Evolutionary conservation across 1,140 invertebrate genomes (phyloP), one percentile per base, ranked within the genome.

Genomic region (Oryzaephilus surinamensis): DNA sequence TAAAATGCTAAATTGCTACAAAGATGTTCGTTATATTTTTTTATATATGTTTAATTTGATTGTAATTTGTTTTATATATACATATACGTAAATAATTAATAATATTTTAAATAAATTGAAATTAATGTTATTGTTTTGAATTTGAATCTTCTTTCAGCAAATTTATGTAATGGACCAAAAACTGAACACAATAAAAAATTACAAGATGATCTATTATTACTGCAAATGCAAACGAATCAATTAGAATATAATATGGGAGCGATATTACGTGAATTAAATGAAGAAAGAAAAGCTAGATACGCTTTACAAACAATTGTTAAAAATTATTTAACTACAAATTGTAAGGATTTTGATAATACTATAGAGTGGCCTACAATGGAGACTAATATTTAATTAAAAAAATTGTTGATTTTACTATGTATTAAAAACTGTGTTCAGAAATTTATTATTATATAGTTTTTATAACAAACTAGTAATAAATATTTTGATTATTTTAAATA

Each of bases 251-350:
- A 57, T 33, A 44, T 61, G 37, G 41, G 43, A 3, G 40, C 46
- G 6, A 21, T 63, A 7, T 49, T 52, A 6, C 34, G 47, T 3
- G 54, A 61, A 38, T 37, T 63, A 30, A 52, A 43, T 8, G 59
- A 63, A 32, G 61, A 63, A 45, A 39, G 51, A 32, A 39, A 39
- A 16, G 57, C 58, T 20, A 48, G 61, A 14, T 52, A 38, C 41
- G 38, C 41, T 21, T 45, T 63, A 20, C 61, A 63, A 45, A 52
- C 39, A 18, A 59, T 61, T 32, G 43, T 63, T 6, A 59, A 51
- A 41, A 56, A 52, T 28, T 43, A 55, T 45, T 23, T 61, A 24
- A 31, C 33, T 11, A 11, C 32, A 4, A 54, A 50, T 36, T 31
- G 30, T 10, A 60, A 60, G 47, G 57, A 60, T 30, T 38, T 27